A percentile compares a stretch with the other conserved stretches of the same genome.
These are phyloP conservation scores for Casuarius casuarius DNA, from an alignment of 2,113 vertebrate genomes.

Conservation along the genomic window DNA sequence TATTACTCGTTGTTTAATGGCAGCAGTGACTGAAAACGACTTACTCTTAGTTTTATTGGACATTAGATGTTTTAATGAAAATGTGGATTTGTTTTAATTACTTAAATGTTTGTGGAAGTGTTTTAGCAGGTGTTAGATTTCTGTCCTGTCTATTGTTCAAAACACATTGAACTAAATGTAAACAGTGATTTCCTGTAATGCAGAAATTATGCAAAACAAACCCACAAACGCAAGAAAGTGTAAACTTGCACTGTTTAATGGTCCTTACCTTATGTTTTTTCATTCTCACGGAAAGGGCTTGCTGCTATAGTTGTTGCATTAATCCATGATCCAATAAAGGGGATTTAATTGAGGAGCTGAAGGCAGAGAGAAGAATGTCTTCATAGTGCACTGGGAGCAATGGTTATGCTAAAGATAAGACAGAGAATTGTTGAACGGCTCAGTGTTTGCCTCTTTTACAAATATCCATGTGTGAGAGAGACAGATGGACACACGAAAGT, in stretches of 20 bases:
- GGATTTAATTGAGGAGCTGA: constrained; percentile 42
- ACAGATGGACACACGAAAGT: background rate
- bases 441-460: background rate
- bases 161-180: background rate
- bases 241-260: background rate
- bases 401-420: constrained; percentile 2
- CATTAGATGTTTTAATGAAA: background rate
- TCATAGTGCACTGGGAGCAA: background rate
- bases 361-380: background rate
- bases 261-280: constrained; percentile 15
- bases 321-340: constrained; percentile 67
- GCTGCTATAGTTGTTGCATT: constrained; percentile 51
- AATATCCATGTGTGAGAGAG: background rate
- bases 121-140: background rate
- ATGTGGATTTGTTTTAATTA: background rate
- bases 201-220: background rate
- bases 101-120: background rate
- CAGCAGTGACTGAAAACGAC: background rate
- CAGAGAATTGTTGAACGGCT: background rate
- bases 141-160: background rate
- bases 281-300: constrained; percentile 26
- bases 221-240: background rate
- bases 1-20: background rate
- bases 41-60: background rate
- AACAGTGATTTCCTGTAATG: background rate